phyloP scores from a whole-genome alignment of 2,113 vertebrate species.

The Peromyscus polionotus region DNA sequence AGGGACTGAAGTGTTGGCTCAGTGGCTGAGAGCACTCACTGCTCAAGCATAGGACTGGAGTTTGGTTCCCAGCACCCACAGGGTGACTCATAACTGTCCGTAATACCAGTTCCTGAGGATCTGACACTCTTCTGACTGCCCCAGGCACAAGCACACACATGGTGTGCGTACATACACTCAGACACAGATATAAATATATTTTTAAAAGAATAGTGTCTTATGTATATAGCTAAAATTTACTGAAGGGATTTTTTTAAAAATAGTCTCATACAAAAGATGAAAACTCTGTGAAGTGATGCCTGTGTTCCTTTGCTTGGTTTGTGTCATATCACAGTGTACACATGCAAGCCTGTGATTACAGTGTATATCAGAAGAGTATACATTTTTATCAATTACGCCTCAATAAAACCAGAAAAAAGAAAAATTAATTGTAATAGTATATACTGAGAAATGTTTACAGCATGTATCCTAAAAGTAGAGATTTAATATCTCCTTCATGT shows the following conservation, averaged over 20 bases:
- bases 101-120: neutral
- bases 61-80: neutral
- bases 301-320: neutral
- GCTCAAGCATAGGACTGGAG: neutral
- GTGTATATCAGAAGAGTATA: neutral
- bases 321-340: neutral
- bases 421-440: constrained; percentile 12
- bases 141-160: neutral
- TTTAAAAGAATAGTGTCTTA: neutral
- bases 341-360: neutral
- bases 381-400: neutral
- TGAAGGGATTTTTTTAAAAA: neutral
- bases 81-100: neutral
- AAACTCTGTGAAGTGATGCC: neutral
- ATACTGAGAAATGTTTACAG: constrained; percentile 15
- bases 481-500: constrained; percentile 16
- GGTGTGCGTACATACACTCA: neutral
- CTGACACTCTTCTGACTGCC: neutral
- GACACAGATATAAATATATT: neutral
- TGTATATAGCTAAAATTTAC: neutral
- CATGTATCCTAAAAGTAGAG: neutral
- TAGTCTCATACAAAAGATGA: neutral
- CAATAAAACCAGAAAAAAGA: neutral
- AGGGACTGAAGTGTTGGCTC: neutral
- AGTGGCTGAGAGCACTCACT: neutral